These are phyloP conservation scores for Xiphophorus birchmanni DNA, from an alignment of 2,797 vertebrate species.

Conservation along the genomic window DNA sequence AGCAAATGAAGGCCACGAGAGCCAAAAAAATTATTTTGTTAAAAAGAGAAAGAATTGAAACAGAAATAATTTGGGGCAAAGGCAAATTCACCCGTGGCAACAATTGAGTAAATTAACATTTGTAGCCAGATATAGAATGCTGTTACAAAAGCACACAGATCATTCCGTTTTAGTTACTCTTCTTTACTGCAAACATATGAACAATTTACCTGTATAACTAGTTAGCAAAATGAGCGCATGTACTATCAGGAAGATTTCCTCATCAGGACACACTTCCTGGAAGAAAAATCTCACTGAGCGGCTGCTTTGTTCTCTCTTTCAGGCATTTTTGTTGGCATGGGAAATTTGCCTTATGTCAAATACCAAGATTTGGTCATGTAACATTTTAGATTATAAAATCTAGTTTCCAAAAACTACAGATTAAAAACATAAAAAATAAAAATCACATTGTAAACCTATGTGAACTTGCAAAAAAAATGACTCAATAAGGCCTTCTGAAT, in stretches of 20 bases:
- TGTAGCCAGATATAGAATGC: not conserved
- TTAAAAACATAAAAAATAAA: not conserved
- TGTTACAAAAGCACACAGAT: not conserved
- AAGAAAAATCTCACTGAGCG: not conserved
- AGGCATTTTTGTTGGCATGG: not conserved
- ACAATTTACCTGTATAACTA: not conserved
- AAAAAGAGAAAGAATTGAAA: not conserved
- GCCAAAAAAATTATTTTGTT: not conserved
- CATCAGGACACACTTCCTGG: not conserved
- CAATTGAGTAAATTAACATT: not conserved
- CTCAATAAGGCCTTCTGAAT: conserved; percentile 10
- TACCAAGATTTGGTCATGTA: not conserved
- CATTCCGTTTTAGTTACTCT: not conserved
- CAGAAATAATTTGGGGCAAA: not conserved
- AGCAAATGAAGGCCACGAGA: too few species aligned
- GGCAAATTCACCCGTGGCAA: not conserved
- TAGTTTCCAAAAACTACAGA: not conserved
- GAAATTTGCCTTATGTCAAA: not conserved
- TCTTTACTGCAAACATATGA: not conserved
- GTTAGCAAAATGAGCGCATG: not conserved
- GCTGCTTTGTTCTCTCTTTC: not conserved
- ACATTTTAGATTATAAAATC: not conserved
- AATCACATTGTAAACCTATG: not conserved
- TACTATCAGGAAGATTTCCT: not conserved
- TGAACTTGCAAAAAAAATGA: not conserved